Conservation (phyloP, 2,888 invertebrate species). For the Rotaria sp. region DNA sequence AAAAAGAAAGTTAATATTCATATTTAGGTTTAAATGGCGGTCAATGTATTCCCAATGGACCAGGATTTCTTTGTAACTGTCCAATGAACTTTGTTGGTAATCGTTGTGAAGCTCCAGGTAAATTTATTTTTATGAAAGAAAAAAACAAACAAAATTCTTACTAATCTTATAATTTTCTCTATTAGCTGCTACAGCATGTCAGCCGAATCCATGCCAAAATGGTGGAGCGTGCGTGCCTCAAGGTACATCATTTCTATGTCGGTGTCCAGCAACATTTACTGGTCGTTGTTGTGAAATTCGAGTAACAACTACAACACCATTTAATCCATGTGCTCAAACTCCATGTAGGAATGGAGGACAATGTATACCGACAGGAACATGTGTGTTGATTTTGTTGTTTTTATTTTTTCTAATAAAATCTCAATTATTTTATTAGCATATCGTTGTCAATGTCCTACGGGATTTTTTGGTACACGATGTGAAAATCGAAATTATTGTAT, state of each 20-base stretch:
- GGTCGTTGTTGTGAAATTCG: neutral
- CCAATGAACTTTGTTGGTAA: neutral
- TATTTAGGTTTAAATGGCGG: neutral
- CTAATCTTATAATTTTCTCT: neutral
- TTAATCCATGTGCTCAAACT: neutral
- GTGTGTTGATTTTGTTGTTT: neutral
- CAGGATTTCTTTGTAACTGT: neutral
- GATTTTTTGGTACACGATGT: neutral
- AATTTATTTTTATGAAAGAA: neutral
- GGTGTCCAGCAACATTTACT: neutral
- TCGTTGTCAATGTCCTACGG: neutral
- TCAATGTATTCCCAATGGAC: neutral
- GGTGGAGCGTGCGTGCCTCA: neutral
- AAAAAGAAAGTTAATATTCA: neutral
- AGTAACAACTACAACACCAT: neutral
- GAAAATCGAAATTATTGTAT: neutral
- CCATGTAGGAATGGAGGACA: neutral
- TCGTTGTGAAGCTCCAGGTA: slow-evolving; percentile 26
- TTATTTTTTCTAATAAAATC: neutral
- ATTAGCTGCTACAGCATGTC: neutral
- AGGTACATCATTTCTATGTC: neutral
- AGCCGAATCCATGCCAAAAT: neutral
- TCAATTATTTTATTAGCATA: neutral
- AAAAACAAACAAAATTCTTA: neutral
- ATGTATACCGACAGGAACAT: neutral